phyloP scores from a whole-genome alignment of 2,797 vertebrate species.

The Neosalanx taihuensis region DNA sequence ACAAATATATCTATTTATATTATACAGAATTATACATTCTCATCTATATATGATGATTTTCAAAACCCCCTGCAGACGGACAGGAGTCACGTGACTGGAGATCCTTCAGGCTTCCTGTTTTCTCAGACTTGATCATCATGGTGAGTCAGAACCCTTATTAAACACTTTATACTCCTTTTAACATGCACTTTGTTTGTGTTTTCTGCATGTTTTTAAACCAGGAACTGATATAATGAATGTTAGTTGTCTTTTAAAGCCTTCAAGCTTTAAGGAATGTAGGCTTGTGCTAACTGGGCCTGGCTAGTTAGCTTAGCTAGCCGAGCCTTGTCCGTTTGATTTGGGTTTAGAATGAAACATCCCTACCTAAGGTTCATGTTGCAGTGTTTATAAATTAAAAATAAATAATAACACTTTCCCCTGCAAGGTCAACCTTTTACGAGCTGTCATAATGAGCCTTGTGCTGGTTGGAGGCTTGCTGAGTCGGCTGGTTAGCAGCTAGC shows the following conservation, averaged over 20 bases:
- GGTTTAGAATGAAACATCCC: neutral
- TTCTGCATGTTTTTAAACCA: neutral
- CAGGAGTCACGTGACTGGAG: conserved; percentile 54
- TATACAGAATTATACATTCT: no score
- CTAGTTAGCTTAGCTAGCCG: conserved; percentile 24
- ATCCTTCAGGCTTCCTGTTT: conserved; percentile 37
- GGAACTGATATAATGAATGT: neutral
- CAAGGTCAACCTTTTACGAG: neutral
- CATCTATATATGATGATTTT: no score
- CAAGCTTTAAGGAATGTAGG: neutral
- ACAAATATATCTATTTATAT: no score
- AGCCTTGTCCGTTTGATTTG: neutral
- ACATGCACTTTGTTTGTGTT: neutral
- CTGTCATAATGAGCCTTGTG: neutral
- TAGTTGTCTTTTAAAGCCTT: neutral
- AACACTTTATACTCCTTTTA: neutral
- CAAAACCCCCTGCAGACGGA: conserved; percentile 1
- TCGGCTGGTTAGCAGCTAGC: no score
- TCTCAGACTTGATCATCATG: conserved; percentile 48
- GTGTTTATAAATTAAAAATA: no score
- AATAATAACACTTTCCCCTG: no score
- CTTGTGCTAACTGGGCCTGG: conserved; percentile 33
- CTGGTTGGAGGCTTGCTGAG: neutral
- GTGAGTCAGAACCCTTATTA: conserved; percentile 38
- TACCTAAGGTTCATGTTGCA: neutral